Evolutionary conservation across 2,113 vertebrate species (phyloP).

Genomic region (Megalops atlanticus): DNA sequence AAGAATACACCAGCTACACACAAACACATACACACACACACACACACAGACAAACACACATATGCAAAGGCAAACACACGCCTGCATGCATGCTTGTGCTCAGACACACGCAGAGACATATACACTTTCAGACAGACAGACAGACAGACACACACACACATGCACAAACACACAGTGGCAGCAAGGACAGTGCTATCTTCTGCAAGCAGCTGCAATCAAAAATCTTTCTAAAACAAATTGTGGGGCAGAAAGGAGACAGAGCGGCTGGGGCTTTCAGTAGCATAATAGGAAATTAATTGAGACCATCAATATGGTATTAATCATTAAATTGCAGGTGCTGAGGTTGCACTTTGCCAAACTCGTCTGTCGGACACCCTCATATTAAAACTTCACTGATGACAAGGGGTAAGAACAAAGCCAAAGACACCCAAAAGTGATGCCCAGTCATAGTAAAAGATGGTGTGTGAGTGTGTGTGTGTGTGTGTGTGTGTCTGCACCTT

Average conservation of each 20-base stretch:
- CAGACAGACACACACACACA: neutral
- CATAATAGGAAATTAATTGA: constrained; percentile 81
- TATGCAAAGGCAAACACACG: neutral
- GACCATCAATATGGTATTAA: constrained; percentile 83
- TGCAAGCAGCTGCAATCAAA: constrained; percentile 70
- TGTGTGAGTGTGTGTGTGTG: constrained; percentile 19
- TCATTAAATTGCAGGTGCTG: constrained; percentile 81
- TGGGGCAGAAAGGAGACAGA: constrained; percentile 69
- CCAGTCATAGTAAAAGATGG: too few relatives aligned
- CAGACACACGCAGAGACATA: neutral
- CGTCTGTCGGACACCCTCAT: constrained; percentile 56
- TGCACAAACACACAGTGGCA: neutral
- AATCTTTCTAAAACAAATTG: constrained; percentile 66
- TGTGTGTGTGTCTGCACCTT: neutral
- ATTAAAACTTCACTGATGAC: constrained; percentile 66
- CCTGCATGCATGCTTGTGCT: too few relatives aligned
- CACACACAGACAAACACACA: neutral
- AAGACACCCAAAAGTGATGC: too few relatives aligned
- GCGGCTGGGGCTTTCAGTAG: constrained; percentile 70
- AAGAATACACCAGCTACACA: too few relatives aligned
- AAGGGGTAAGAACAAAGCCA: constrained; percentile 52
- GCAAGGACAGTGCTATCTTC: constrained; percentile 59
- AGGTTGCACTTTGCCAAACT: constrained; percentile 72
- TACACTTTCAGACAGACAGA: neutral
- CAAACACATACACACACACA: neutral